Evolutionary conservation across 2,797 vertebrate species (phyloP).

Genomic region (Menidia menidia): DNA sequence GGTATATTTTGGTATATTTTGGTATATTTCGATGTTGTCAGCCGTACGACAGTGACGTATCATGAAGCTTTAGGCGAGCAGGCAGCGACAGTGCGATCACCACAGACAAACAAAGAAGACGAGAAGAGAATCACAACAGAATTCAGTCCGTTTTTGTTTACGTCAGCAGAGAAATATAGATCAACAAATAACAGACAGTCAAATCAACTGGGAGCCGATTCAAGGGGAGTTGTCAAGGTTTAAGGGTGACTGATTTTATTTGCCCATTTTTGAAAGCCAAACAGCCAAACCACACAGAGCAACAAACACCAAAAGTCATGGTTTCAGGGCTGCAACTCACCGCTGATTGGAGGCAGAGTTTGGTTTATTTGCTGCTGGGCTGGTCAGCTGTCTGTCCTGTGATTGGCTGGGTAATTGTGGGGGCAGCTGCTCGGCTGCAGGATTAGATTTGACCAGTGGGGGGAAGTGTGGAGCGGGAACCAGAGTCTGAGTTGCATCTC

Average conservation of each 20-base stretch:
- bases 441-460: slow-evolving; percentile 23
- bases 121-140: not conserved
- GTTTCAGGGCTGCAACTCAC: slow-evolving; percentile 62
- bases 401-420: slow-evolving; percentile 37
- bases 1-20: too few species aligned
- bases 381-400: slow-evolving; percentile 21
- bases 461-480: slow-evolving; percentile 34
- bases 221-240: not conserved
- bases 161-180: not conserved
- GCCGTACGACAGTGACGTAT: not conserved
- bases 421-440: slow-evolving; percentile 10
- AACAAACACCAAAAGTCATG: slow-evolving; percentile 6
- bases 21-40: too few species aligned
- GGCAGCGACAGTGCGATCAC: slow-evolving; percentile 18
- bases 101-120: slow-evolving; percentile 2
- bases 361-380: slow-evolving; percentile 15
- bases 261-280: not conserved
- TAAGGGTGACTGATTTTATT: slow-evolving; percentile 16
- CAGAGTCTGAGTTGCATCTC: slow-evolving; percentile 1
- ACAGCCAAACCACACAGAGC: not conserved
- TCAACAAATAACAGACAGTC: not conserved
- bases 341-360: slow-evolving; percentile 44
- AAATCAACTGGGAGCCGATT: not conserved
- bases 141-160: not conserved
- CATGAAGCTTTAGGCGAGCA: not conserved